Evolutionary conservation across 2,888 invertebrate genomes (phyloP), one percentile per base, ranked within the genome.

Genomic region (Eristalis intricaria): DNA sequence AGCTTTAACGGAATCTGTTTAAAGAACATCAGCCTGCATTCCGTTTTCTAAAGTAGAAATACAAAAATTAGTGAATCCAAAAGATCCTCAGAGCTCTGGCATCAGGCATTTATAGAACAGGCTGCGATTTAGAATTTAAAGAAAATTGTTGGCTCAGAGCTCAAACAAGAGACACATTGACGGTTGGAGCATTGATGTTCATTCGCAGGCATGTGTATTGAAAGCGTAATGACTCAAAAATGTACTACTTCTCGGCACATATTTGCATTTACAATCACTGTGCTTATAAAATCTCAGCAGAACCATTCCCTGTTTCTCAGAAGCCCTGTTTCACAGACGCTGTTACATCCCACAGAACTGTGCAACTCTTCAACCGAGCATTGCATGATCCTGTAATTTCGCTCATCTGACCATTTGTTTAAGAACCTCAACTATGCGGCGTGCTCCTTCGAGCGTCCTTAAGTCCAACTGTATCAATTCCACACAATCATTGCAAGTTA

Each of bases 401-500:
- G 32, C 32, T 32, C 61, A 35, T 40, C 13, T 58, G 58, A 68
- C 63, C 70, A 70, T 56, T 78, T 64, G 19, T 58, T 68, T 32
- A 13, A 7, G 56, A 64, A 43, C 60, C 64, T 73, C 29, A 68
- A 60, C 60, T 13, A 38, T 69, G 58, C 3, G 23, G 15, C 56
- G 8, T 60, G 13, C 61, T 65, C 32, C 19, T 60, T 26, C 19
- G 4, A 26, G 23, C 40, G 43, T 60, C 50, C 43, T 22, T 56
- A 56, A n/a, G 38, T 22, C 40, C 38, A 73, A 40, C 73, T 70
- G 68, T 64, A 35, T 73, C 76, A 65, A 69, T 77, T 68, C 63
- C 71, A 40, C 71, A 73, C 61, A 73, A 69, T 66, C 73, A 56
- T 76, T 58, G 40, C 70, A 68, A 69, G 35, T 81, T 81, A 73